Conservation (phyloP, 2,113 vertebrate species). For the Triplophysa rosa region DNA sequence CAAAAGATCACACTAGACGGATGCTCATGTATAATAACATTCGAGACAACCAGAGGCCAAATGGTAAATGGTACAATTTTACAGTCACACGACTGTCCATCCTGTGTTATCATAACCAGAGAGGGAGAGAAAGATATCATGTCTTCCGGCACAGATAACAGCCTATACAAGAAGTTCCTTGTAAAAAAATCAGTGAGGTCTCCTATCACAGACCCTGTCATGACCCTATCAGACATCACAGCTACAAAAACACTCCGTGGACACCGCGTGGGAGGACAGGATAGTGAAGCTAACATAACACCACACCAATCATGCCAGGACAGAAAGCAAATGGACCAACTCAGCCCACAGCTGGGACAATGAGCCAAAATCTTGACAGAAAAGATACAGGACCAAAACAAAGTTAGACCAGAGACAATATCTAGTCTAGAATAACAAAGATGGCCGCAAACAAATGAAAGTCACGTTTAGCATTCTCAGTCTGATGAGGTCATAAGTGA, state of each 20-base stretch:
- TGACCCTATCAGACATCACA: conserved; percentile 10
- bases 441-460: neutral
- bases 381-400: neutral
- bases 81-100: neutral
- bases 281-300: conserved; percentile 23
- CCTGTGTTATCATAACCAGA: neutral
- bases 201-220: conserved; percentile 24
- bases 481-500: neutral
- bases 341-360: neutral
- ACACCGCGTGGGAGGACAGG: conserved; percentile 16
- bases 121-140: neutral
- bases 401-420: neutral
- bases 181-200: conserved; percentile 12
- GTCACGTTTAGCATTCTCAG: neutral
- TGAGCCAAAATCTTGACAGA: neutral
- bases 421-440: neutral
- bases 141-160: conserved; percentile 16
- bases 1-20: too few relatives aligned
- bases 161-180: neutral
- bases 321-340: conserved; percentile 13
- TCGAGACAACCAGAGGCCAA: too few relatives aligned
- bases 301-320: conserved; percentile 29
- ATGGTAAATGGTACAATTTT: too few relatives aligned
- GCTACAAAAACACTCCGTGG: neutral
- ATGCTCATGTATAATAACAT: too few relatives aligned